Evolutionary conservation across 2,113 vertebrate species (phyloP), one percentile per base, ranked within the genome.

Genomic region (Mungos mungo): DNA sequence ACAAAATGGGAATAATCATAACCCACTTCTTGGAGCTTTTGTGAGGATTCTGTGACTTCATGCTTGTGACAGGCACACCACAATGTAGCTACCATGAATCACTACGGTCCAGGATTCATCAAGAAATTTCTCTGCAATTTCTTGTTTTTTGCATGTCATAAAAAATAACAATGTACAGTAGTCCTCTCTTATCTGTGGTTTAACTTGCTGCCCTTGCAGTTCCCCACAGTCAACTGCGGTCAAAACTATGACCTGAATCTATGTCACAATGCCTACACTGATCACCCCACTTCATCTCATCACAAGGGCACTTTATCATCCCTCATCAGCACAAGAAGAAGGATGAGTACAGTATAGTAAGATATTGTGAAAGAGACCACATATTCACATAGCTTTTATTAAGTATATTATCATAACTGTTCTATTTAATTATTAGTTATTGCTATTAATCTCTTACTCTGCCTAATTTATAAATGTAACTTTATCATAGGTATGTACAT

Each of bases 81-180:
- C 6, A 45, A 23, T 0, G 12, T 29, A 38, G n/a, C 38, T 38
- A 33, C 27, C n/a, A 52, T 12, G 7, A 91, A 47, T 80, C 54
- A 74, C 19, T 79, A 79, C 33, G 29, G 5, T 54, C 11, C 21
- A 71, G 33, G 60, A 63, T 41, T 72, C 33, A 71, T 65, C 38
- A 18, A 93, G n/a, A 92, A 50, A 71, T 54, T 94, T 79, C 71
- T 85, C 77, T 65, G n/a, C 60, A 33, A 47, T 92, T 89, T 83
- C 63, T 68, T 77, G 5, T 35, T 81, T 93, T 79, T 33, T 65
- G 19, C 52, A 90, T 12, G 38, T 4, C 60, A 65, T 77, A 86
- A 81, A 83, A 92, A 63, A 60, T 41, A 57, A 83, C 31, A n/a
- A 68, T 33, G 31, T 52, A 5, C 76, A 52, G 47, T 3, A 79